Evolutionary conservation across 2,113 vertebrate species (phyloP).

Genomic region (Myotis davidii): DNA sequence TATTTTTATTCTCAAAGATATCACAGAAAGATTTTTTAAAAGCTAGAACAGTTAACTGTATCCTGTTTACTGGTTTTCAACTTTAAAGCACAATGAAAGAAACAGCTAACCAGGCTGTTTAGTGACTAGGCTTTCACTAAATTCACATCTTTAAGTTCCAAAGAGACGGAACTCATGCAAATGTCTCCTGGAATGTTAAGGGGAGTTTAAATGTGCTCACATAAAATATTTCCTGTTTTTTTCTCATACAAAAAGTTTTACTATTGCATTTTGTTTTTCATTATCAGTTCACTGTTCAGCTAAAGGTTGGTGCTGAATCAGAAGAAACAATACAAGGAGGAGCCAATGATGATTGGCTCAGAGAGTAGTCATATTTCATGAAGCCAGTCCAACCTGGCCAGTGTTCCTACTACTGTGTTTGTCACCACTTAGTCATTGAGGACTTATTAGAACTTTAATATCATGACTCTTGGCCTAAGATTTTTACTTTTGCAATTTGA

Average conservation of each 20-base stretch:
- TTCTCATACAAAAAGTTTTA: background rate
- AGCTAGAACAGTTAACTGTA: background rate
- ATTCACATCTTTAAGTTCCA: constrained; percentile 35
- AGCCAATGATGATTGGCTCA: background rate
- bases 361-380: background rate
- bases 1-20: background rate
- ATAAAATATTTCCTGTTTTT: background rate
- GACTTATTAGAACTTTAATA: background rate
- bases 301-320: background rate
- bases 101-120: constrained; percentile 25
- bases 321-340: background rate
- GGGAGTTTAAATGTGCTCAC: background rate
- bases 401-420: background rate
- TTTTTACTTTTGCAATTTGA: background rate
- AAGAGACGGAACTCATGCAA: constrained; percentile 14
- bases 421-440: background rate
- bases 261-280: background rate
- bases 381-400: background rate
- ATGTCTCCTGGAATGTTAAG: constrained; percentile 46
- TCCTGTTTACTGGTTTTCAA: background rate
- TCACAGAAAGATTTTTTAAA: background rate
- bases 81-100: constrained; percentile 60
- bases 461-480: background rate
- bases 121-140: constrained; percentile 9
- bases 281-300: background rate